These are phyloP conservation scores for Regulus satrapa DNA, from an alignment of 2,113 vertebrate genomes.

Conservation along the genomic window DNA sequence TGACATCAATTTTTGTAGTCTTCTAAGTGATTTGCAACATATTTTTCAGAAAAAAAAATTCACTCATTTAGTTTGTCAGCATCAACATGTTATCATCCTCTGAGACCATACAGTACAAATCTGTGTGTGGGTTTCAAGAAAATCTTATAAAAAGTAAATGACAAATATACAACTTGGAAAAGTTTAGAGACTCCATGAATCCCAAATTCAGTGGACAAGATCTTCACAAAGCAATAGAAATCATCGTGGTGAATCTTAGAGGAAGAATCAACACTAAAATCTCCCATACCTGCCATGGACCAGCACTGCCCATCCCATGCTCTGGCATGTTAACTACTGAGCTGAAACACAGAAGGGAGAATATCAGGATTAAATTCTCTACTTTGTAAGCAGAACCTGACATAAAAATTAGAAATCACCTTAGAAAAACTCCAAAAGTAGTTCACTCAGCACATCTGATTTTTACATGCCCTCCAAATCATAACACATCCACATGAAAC, in stretches of 20 bases:
- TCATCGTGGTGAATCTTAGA: neutral
- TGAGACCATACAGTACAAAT: neutral
- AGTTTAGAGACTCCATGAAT: neutral
- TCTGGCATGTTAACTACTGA: neutral
- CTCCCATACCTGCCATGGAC: fast-evolving
- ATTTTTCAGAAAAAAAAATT: neutral
- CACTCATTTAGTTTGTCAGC: neutral
- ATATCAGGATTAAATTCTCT: neutral
- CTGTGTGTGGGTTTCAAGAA: neutral
- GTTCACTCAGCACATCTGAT: neutral
- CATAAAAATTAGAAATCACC: neutral
- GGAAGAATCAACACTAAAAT: neutral
- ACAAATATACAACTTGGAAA: neutral
- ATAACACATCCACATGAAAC: neutral
- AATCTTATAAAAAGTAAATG: neutral
- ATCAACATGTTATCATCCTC: neutral
- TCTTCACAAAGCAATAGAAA: neutral
- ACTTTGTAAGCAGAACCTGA: neutral
- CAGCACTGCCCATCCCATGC: neutral
- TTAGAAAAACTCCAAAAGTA: neutral
- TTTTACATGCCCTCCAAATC: neutral
- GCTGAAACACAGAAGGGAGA: neutral
- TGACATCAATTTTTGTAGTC: neutral
- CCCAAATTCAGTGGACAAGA: neutral
- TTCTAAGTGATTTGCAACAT: neutral